A percentile compares a stretch with the other conserved stretches of the same genome.
Evolutionary conservation across 92 coral and sea anemone genomes (phyloP).

Genomic region (Parazoanthus atlanticus): DNA sequence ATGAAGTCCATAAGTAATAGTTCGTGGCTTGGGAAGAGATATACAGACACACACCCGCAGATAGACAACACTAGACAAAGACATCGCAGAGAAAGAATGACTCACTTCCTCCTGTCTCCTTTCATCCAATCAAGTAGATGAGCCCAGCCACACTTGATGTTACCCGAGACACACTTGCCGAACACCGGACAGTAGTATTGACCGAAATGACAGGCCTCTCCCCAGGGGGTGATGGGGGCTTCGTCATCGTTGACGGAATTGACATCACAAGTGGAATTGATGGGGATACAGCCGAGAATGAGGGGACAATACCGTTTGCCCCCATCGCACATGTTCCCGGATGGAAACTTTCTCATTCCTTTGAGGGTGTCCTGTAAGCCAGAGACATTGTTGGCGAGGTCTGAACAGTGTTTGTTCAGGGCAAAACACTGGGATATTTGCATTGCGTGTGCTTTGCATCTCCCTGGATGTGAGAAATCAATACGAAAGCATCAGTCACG

Average conservation of each 20-base stretch:
- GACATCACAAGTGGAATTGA: conserved; percentile 27
- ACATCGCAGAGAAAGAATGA: background rate
- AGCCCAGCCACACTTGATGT: conserved; percentile 35
- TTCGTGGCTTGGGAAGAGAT: background rate
- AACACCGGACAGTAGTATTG: conserved; percentile 36
- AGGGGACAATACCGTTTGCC: conserved; percentile 43
- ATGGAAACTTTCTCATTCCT: conserved; percentile 1
- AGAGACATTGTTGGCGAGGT: conserved; percentile 6
- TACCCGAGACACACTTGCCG: conserved; percentile 4
- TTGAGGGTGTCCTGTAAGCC: conserved; percentile 13
- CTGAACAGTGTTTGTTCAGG: conserved; percentile 25
- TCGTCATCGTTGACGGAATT: conserved; percentile 10
- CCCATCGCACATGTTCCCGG: background rate
- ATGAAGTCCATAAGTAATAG: background rate
- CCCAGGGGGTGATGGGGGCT: conserved; percentile 40
- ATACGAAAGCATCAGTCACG: background rate
- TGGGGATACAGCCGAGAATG: conserved; percentile 8
- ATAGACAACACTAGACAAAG: background rate
- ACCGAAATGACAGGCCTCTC: conserved; percentile 34
- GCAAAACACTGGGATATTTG: conserved; percentile 27
- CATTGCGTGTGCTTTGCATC: conserved; percentile 14
- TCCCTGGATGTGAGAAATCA: background rate
- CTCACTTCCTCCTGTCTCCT: conserved; percentile 29
- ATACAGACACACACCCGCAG: too few relatives aligned
- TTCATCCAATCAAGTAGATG: conserved; percentile 24